Base-by-base conservation (phyloP, 2,797 vertebrate genomes). In the Lates japonicus region DNA sequence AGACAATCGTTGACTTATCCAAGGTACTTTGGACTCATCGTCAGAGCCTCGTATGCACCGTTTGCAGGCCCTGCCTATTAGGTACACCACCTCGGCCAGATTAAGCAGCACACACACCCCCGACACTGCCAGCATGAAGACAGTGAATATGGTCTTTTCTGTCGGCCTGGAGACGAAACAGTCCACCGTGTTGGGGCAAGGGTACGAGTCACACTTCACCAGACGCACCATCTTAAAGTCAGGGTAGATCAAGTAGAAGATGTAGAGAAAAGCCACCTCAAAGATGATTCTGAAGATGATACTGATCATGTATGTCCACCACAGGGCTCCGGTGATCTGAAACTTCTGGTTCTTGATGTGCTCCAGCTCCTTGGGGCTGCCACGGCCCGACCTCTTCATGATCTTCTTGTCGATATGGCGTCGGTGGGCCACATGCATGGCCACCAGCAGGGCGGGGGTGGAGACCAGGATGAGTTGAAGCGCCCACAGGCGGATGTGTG, bases 261-360 rank as follows among this genome's bases (percentile, higher is more conserved):
- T 96, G 85, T 98, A 99, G 93, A 99, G 97, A 92, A 99, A 99
- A 29, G 94, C 95, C 0, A 96, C 96, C 88, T 99, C 98, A 0
- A 99, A 97, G 85, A 97, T 31, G 49, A 99, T 95, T 83, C 98
- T 95, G 93, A 99, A 99, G 82, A 98, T 64, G 52, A 99, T 97
- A 0, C 98, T 99, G 94, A 96, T 95, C 91, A 97, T 95, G 0
- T 99, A 99, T 0, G 98, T 99, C 98, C 98, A 99, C 98, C 98
- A 99, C 71, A 99, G 94, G 0, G 97, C 96, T 4, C 98, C 98
- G 0, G 95, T 94, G 90, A 99, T 98, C 87, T 96, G 95, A 81
- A 98, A 96, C 94, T 98, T 99, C 92, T 98, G 96, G 89, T 92
- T 97, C 93, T 99, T 99, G 78, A 99, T 95, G 74, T 96, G 96